phyloP scores from a whole-genome alignment of 1,140 invertebrate genomes.

The Pemphigus obesinymphae region DNA sequence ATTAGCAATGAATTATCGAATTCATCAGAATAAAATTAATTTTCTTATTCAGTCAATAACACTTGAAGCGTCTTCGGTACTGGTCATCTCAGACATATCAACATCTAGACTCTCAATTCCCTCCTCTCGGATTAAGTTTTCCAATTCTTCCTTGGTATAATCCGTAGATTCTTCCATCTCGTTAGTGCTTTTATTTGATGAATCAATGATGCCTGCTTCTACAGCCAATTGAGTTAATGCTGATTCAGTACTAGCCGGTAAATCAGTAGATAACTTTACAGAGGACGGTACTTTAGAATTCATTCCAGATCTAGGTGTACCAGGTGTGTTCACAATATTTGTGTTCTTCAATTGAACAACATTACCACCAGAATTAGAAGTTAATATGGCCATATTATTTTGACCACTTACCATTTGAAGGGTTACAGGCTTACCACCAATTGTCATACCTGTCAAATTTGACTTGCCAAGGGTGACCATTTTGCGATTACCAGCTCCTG shows the following conservation, averaged over 20 bases:
- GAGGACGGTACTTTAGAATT: slow-evolving; percentile 19
- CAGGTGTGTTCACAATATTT: slow-evolving; percentile 9
- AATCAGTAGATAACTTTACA: slow-evolving; percentile 52
- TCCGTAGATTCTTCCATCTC: slow-evolving; percentile 3
- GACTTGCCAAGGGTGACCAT: slow-evolving; percentile 45
- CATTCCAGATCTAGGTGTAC: neutral
- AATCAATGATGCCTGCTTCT: slow-evolving; percentile 61
- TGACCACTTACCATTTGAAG: slow-evolving; percentile 46
- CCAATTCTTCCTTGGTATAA: slow-evolving; percentile 1
- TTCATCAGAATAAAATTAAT: slow-evolving; percentile 6
- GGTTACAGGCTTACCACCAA: slow-evolving; percentile 47
- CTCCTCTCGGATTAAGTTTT: slow-evolving; percentile 21
- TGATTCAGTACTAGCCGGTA: slow-evolving; percentile 61
- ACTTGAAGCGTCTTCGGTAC: neutral
- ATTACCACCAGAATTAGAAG: slow-evolving; percentile 35
- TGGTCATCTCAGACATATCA: slow-evolving; percentile 9
- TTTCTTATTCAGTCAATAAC: slow-evolving; percentile 38
- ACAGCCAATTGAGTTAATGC: slow-evolving; percentile 62
- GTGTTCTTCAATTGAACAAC: slow-evolving; percentile 26
- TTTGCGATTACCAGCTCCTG: slow-evolving; percentile 47
- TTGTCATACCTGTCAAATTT: slow-evolving; percentile 44
- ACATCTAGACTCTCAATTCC: slow-evolving; percentile 38
- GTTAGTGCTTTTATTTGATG: slow-evolving; percentile 31
- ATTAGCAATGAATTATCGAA: neutral
- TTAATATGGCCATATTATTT: slow-evolving; percentile 45